These are phyloP conservation scores for Popillia japonica DNA, from an alignment of 1,140 invertebrate genomes.

Conservation along the genomic window DNA sequence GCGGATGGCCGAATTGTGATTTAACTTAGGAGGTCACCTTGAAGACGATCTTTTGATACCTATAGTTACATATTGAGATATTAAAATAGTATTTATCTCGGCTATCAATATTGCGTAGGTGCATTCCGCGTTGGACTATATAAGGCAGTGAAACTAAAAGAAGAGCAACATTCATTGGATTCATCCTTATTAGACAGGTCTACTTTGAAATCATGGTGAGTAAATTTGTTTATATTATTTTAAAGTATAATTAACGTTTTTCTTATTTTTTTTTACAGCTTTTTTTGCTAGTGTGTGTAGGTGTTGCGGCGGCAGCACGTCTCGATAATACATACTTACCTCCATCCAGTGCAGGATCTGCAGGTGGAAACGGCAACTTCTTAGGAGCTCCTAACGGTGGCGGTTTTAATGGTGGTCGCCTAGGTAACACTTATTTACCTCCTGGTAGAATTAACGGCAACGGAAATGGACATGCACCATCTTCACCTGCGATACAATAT, in stretches of 20 bases:
- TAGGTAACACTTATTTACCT: slow-evolving; percentile 16
- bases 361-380: slow-evolving; percentile 26
- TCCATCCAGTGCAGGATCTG: neutral
- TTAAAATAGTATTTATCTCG: neutral
- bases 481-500: neutral
- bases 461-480: slow-evolving; percentile 3
- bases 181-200: neutral
- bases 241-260: neutral
- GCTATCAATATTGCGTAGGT: slow-evolving; percentile 13
- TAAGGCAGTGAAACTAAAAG: neutral
- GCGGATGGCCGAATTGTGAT: neutral
- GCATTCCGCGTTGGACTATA: neutral
- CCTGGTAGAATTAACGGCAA: neutral
- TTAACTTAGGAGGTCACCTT: slow-evolving; percentile 14
- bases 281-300: neutral
- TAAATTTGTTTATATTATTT: neutral
- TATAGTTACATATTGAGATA: slow-evolving; percentile 13
- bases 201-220: neutral
- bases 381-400: slow-evolving; percentile 2
- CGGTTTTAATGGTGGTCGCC: neutral
- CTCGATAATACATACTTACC: slow-evolving; percentile 36
- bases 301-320: neutral
- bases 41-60: slow-evolving; percentile 19
- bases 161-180: neutral
- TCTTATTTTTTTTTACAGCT: neutral